Evolutionary conservation across 2,888 invertebrate genomes (phyloP), one percentile per base, ranked within the genome.

Genomic region (Allolobophora icterica): DNA sequence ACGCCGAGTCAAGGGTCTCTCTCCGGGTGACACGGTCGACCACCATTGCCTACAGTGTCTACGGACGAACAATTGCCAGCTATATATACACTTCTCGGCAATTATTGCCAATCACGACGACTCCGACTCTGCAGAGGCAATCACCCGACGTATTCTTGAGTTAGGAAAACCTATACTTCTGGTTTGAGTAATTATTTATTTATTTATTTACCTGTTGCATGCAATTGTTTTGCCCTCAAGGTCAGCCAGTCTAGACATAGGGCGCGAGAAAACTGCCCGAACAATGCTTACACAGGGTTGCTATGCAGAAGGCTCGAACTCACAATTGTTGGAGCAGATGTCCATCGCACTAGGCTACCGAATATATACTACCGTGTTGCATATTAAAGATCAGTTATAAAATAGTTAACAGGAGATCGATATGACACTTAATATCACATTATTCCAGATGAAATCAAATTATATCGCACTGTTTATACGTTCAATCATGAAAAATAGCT

Each of bases 51-150:
- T 71, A 1, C 71, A 71, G 71, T 71, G 71, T n/a, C 71, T 71
- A 71, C 71, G 30, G n/a, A 1, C 71, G 71, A 52, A 71, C 71
- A 71, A n/a, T 30, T 71, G 71, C 71, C n/a, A 30, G 71, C 52
- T 24, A 71, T n/a, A 30, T n/a, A 71, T 71, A 52, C 52, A 52
- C 52, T 52, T 71, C 71, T 30, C 30, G 71, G 71, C 71, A 71
- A n/a, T 71, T 71, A n/a, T 71, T 71, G 71, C 71, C 71, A 71
- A 71, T 71, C 71, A 71, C n/a, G 71, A 71, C 71, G 71, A n/a
- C 11, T 71, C n/a, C 8, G 1, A n/a, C n/a, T n/a, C n/a, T n/a
- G 71, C 71, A 17, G n/a, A 71, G 71, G 71, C 71, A n/a, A 71
- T 13, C 30, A n/a, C 71, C n/a, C 30, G 30, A 0, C 71, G 71